Evolutionary conservation across 2,888 invertebrate genomes (phyloP).

Genomic region (Venusia cambrica): DNA sequence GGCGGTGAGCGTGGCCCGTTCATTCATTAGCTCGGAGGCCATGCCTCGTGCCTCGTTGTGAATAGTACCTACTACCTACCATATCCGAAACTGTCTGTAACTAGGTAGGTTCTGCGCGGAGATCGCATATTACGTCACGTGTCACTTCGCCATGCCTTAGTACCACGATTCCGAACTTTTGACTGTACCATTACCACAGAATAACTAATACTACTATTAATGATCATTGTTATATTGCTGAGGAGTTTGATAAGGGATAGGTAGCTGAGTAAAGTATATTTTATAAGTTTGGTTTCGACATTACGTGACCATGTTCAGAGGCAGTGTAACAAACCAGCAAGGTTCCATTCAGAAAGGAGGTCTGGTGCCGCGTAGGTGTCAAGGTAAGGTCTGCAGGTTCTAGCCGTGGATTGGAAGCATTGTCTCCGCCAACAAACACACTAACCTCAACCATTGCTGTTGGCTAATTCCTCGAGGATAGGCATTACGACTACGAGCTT

Average conservation of each 20-base stretch:
- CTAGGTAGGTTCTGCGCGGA: constrained; percentile 34
- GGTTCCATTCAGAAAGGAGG: constrained; percentile 64
- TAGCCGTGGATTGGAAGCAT: constrained; percentile 59
- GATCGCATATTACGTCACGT: too few relatives aligned
- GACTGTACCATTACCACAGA: too few relatives aligned
- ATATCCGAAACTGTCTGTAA: constrained; percentile 69
- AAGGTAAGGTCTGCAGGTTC: constrained; percentile 78
- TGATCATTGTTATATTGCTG: too few relatives aligned
- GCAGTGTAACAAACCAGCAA: constrained; percentile 42
- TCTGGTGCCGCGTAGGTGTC: constrained; percentile 73
- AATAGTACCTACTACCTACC: too few relatives aligned
- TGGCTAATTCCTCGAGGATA: constrained; percentile 9
- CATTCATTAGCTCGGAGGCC: constrained; percentile 76
- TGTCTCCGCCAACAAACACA: constrained; percentile 78
- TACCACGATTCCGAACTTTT: too few relatives aligned
- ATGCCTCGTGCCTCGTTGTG: constrained; percentile 72
- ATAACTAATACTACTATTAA: too few relatives aligned
- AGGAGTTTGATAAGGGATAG: too few relatives aligned
- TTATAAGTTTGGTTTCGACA: too few relatives aligned
- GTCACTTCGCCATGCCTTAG: too few relatives aligned
- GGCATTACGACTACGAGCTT: constrained; percentile 18
- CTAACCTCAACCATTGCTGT: constrained; percentile 47
- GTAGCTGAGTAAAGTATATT: too few relatives aligned
- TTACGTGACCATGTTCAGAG: constrained; percentile 11
- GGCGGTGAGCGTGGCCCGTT: constrained; percentile 57